phyloP scores from a whole-genome alignment of 2,113 vertebrate genomes.

The Myotis lucifugus region DNA sequence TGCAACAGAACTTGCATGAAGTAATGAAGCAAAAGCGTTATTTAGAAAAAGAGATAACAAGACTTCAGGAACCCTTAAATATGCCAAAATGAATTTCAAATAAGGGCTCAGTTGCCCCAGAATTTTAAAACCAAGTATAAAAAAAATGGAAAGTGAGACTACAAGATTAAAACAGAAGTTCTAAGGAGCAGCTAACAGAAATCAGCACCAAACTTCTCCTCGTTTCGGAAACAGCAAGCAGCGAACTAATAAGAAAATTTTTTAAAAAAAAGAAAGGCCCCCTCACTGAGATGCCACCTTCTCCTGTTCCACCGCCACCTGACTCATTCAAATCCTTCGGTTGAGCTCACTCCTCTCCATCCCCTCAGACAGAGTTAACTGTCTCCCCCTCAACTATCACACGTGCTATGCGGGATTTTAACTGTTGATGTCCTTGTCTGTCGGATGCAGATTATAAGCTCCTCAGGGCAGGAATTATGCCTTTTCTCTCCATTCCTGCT shows the following conservation, averaged over 20 bases:
- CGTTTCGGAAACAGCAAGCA: too few relatives aligned
- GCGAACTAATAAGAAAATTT: too few relatives aligned
- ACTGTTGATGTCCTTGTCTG: background rate
- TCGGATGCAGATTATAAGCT: background rate
- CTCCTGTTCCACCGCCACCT: background rate
- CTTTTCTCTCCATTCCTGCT: background rate
- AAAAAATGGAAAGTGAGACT: constrained; percentile 82
- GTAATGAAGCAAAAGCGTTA: constrained; percentile 92
- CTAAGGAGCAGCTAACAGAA: too few relatives aligned
- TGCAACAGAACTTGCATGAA: constrained; percentile 89
- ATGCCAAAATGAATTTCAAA: constrained; percentile 88
- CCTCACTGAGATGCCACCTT: background rate
- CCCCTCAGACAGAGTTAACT: background rate
- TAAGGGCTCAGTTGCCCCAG: constrained; percentile 82
- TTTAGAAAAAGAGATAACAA: constrained; percentile 91
- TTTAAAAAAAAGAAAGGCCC: too few relatives aligned
- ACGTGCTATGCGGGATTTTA: background rate
- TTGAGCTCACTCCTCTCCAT: background rate
- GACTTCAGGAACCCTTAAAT: constrained; percentile 89
- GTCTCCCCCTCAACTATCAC: background rate
- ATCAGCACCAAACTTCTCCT: too few relatives aligned
- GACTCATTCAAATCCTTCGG: background rate
- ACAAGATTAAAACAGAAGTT: constrained; percentile 85
- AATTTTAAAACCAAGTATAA: constrained; percentile 82
- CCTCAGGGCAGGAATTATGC: background rate